Conservation (phyloP, 2,888 invertebrate species). For the Papilio elwesi region DNA sequence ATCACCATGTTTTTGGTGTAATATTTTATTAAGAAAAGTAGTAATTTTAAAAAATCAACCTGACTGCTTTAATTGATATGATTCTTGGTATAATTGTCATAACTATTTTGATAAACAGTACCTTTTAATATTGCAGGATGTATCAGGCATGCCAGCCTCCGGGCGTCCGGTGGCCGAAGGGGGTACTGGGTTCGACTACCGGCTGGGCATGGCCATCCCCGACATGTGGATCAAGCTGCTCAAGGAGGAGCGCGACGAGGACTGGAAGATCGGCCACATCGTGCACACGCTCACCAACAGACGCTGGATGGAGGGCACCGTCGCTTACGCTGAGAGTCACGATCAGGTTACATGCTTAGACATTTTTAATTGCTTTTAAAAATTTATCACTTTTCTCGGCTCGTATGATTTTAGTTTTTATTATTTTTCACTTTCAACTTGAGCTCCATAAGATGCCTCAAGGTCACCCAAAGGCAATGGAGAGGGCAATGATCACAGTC, state of each 20-base stretch:
- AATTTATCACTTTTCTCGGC: too few species aligned
- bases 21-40: too few species aligned
- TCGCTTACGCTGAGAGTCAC: conserved; percentile 99
- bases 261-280: conserved; percentile 96
- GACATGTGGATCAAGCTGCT: conserved; percentile 99
- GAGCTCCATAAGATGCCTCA: too few species aligned
- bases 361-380: not conserved
- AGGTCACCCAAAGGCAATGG: too few species aligned
- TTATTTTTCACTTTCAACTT: too few species aligned
- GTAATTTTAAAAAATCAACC: too few species aligned
- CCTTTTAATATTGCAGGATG: conserved; percentile 86
- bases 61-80: too few species aligned
- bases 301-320: conserved; percentile 97
- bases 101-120: too few species aligned
- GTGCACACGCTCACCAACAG: conserved; percentile 97
- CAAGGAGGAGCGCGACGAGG: conserved; percentile 93
- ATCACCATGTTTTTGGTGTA: too few species aligned
- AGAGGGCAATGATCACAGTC: too few species aligned
- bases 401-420: too few species aligned
- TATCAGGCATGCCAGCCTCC: conserved; percentile 99
- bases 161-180: conserved; percentile 97
- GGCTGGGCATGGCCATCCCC: conserved; percentile 99
- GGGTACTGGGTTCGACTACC: conserved; percentile 97
- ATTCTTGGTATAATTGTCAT: too few species aligned
- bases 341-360: conserved; percentile 88